Evolutionary conservation across 1,140 invertebrate species (phyloP).

Genomic region (Anastatus disparis): DNA sequence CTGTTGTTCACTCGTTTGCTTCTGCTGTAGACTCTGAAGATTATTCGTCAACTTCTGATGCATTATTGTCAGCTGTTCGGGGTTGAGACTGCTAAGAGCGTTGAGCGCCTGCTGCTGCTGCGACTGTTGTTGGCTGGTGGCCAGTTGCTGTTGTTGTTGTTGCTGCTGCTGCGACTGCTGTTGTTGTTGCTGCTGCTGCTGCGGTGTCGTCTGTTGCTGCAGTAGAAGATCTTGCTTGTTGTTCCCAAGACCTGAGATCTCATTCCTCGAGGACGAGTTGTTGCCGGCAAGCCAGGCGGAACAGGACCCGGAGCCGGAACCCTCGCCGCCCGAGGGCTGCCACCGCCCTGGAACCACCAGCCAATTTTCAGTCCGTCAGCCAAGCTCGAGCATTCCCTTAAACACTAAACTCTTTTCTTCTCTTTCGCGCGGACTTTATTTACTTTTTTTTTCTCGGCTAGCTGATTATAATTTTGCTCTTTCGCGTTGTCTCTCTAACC

Average conservation of each 20-base stretch:
- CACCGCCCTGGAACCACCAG: constrained; percentile 69
- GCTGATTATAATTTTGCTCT: not conserved
- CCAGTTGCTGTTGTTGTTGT: constrained; percentile 51
- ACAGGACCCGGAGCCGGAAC: constrained; percentile 50
- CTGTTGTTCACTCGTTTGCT: constrained; percentile 52
- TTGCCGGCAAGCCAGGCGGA: constrained; percentile 54
- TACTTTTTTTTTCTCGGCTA: no score
- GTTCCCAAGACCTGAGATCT: not conserved
- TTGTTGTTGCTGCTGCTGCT: constrained; percentile 2
- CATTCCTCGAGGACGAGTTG: constrained; percentile 51
- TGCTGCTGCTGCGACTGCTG: constrained; percentile 41
- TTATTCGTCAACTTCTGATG: constrained; percentile 53
- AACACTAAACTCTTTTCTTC: constrained; percentile 55
- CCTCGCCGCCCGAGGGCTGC: constrained; percentile 67
- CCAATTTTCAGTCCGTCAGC: constrained; percentile 63
- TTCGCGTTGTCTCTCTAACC: constrained; percentile 30
- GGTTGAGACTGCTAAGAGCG: constrained; percentile 39
- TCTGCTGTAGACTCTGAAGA: constrained; percentile 46
- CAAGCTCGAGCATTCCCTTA: constrained; percentile 65
- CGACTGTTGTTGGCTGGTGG: constrained; percentile 53
- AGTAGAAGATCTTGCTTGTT: not conserved
- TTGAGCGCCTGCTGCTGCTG: constrained; percentile 51
- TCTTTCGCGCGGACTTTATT: constrained; percentile 1
- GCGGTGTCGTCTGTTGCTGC: not conserved
- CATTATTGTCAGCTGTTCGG: constrained; percentile 44